Evolutionary conservation across 2,888 invertebrate genomes (phyloP), one percentile per base, ranked within the genome.

Genomic region (Auanema freiburgensis): DNA sequence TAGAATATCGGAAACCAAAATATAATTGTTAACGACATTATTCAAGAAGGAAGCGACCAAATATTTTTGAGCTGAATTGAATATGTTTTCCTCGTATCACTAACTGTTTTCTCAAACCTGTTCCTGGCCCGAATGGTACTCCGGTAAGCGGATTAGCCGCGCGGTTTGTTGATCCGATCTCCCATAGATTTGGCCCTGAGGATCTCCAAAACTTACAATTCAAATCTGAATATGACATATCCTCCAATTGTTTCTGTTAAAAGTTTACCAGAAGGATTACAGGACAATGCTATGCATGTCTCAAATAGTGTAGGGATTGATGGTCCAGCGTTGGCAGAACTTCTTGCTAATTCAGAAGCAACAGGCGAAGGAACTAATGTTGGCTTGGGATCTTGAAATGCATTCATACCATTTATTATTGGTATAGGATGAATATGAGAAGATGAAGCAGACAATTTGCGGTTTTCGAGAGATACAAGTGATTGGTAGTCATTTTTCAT

Each of bases 121-220:
- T 72, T 65, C 76, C 73, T 24, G 69, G 73, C 46, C 70, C 67
- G 53, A 69, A 41, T 23, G 70, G 66, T 52, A 74, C 71, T 65
- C 72, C 69, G 16, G 72, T 74, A 46, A 72, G 63, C 23, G 78
- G 76, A 68, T 74, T 74, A 14, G 73, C 65, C 51, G 69, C 67
- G 24, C 78, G 65, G 50, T 73, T 73, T 23, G 73, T 59, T 16
- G 67, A 63, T 18, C 73, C 78, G 55, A 78, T 74, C 62, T 76
- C 78, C 78, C 78, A 78, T 18, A 72, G 66, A 58, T 76, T 76
- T 52, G 71, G 71, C 21, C 78, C 76, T 33, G 72, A 67, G 50
- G 73, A 74, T 54, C 73, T 18, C 78, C 78, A 78, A 61, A 77
- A 77, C 59, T 76, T 76, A 66, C 78, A 78, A 59, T 68, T 73